Base-by-base conservation (phyloP, 2,888 invertebrate genomes). In the Malacosoma neustria region DNA sequence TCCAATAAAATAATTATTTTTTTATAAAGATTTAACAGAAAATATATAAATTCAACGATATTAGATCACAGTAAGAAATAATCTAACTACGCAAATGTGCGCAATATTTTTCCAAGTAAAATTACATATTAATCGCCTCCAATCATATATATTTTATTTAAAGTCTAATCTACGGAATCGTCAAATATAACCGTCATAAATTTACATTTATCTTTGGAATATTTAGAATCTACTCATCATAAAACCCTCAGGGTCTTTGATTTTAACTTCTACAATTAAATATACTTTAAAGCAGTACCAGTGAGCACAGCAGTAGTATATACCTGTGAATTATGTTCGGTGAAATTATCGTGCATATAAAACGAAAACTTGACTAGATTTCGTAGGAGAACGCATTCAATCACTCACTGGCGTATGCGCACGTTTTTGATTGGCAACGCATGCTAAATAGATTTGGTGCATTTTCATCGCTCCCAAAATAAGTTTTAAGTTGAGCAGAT, bases 401-500 rank as follows among this genome's bases (percentile, higher is more conserved):
- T n/a, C n/a, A 12, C 22, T 14, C 33, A 7, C 33, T 2, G 22
- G 4, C 32, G 29, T 11, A 30, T 36, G 31, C 15, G 15, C 2
- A 15, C 15, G 15, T 7, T 4, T 4, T 4, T 9, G 22, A 22
- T 7, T 9, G 6, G 6, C 22, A 9, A 22, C 2, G 7, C 22
- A 5, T 9, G 22, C 22, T 22, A 22, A 22, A 9, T 9, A 22
- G 22, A 5, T 22, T 22, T 9, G 5, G 22, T 9, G 9, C 9
- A 22, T 22, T 45, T 48, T 39, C 51, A 49, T 73, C 73, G 76
- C 74, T 75, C 73, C 71, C 73, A 72, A 71, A 61, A 63, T 71
- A 72, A 76, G 69, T 71, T 75, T 74, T 69, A 75, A 79, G 73
- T 84, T 84, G 85, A 85, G 84, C 85, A 84, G 81, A 81, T 73